Percentiles rank a stretch among this genome's conserved stretches.
These are phyloP conservation scores for Crotophaga sulcirostris DNA, from an alignment of 2,113 vertebrate genomes.

Conservation along the genomic window DNA sequence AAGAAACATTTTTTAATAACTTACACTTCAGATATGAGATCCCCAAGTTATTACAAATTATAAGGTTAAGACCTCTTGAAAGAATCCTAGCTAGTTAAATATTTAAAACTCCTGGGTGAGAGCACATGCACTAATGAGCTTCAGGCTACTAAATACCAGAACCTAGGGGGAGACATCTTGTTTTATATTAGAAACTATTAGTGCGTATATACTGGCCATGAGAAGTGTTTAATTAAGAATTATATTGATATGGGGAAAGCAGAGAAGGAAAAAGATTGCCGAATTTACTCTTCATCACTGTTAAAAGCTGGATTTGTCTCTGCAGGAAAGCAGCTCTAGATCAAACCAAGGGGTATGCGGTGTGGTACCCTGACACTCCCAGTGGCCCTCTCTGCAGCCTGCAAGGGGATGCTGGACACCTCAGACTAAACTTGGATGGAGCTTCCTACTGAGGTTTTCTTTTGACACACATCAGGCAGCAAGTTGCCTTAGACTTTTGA, in stretches of 20 bases:
- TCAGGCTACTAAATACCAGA: slow-evolving; percentile 66
- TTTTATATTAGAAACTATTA: slow-evolving; percentile 53
- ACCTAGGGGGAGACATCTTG: slow-evolving; percentile 53
- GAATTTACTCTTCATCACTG: not conserved
- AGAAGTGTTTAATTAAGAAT: slow-evolving; percentile 52
- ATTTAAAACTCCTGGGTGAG: slow-evolving; percentile 80
- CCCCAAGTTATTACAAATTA: slow-evolving; percentile 78
- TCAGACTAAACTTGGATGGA: not conserved
- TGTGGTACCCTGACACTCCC: not conserved
- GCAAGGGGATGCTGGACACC: not conserved
- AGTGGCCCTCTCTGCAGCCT: not conserved
- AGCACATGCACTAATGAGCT: slow-evolving; percentile 73
- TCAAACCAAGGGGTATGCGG: fast-evolving
- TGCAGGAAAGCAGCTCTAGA: not conserved
- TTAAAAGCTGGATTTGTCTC: not conserved
- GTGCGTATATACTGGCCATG: slow-evolving; percentile 27
- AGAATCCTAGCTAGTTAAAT: slow-evolving; percentile 78
- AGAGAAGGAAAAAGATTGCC: not conserved
- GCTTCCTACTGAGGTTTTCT: not conserved
- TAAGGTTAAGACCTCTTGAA: slow-evolving; percentile 79
- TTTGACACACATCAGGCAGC: not conserved
- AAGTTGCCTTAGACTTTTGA: not conserved
- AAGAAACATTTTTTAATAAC: slow-evolving; percentile 69
- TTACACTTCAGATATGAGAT: slow-evolving; percentile 63
- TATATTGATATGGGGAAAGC: not conserved